Percentiles rank a stretch among this genome's conserved stretches.
Evolutionary conservation across 2,113 vertebrate genomes (phyloP).

Genomic region (Ictalurus punctatus): DNA sequence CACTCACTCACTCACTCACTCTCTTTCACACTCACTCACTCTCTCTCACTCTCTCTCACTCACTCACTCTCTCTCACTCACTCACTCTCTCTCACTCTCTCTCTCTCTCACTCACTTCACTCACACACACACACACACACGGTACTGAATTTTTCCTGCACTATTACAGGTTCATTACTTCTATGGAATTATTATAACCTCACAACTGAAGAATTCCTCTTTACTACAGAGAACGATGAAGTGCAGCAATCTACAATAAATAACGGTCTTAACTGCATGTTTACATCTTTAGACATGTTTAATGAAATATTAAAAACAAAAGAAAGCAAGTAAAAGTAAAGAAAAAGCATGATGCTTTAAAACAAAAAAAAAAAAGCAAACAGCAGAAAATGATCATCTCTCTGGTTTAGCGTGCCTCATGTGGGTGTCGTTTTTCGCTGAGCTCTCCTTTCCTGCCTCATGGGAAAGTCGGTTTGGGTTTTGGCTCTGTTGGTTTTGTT

Average conservation of each 20-base stretch:
- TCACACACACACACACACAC: not conserved
- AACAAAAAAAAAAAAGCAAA: slow-evolving; percentile 18
- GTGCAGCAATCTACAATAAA: not conserved
- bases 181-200: not conserved
- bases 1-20: too few species aligned
- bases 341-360: not conserved
- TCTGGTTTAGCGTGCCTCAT: not conserved
- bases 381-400: not conserved
- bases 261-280: not conserved
- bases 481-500: slow-evolving; percentile 21
- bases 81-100: too few species aligned
- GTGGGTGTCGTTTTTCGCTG: slow-evolving; percentile 28
- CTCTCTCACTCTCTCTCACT: too few species aligned
- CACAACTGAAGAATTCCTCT: slow-evolving; percentile 3
- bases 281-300: not conserved
- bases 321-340: slow-evolving; percentile 13
- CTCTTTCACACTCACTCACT: too few species aligned
- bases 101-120: too few species aligned
- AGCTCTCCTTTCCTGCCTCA: not conserved
- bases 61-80: too few species aligned
- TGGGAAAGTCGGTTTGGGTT: slow-evolving; percentile 30
- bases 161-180: not conserved
- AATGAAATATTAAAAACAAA: slow-evolving; percentile 29
- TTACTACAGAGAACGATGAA: not conserved
- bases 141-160: not conserved